Base-by-base conservation (phyloP, 2,113 vertebrate species). In the Gila orcuttii region DNA sequence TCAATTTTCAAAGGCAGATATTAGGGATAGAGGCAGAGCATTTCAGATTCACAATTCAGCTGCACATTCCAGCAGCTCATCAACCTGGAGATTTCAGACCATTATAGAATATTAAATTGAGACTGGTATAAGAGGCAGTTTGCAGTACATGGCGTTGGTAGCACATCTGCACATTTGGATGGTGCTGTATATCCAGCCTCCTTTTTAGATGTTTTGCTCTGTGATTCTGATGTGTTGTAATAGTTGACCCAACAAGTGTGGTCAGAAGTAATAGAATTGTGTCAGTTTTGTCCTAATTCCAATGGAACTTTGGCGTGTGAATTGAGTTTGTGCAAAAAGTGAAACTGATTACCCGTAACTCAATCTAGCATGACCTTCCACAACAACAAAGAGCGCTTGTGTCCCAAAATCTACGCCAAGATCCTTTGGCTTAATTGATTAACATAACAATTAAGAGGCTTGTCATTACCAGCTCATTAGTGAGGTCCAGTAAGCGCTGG, bases 281-380 rank as follows among this genome's bases (percentile, higher is more conserved):
- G 66, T 83, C 66, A 7, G 80, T 68, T 82, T 82, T 50, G 73
- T 85, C 25, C 74, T 36, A 23, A 91, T 90, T 88, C 86, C 85
- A 1, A 68, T 68, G 87, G n/a, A n/a, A n/a, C 85, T 62, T 78
- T 82, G 85, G 28, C 17, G 6, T 87, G 79, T 87, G 88, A 75
- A 73, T 78, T 79, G 36, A 79, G 76, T 80, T 79, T 80, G 33
- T 73, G 84, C 74, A 78, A 36, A 28, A 45, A 84, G 83, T 86
- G 47, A 84, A 60, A 75, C 47, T 28, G 45, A 84, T 84, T 86
- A 73, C 77, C 71, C 8, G 75, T 82, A 87, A 89, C 68, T 78
- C 50, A 81, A 42, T 75, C 76, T 59, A 71, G 57, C 57, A 36
- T 83, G 85, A 84, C 87, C 85, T 86, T 83, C 76, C 66, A n/a